Evolutionary conservation across 1,140 invertebrate genomes (phyloP), one percentile per base, ranked within the genome.

Genomic region (Drosophila nasuta): DNA sequence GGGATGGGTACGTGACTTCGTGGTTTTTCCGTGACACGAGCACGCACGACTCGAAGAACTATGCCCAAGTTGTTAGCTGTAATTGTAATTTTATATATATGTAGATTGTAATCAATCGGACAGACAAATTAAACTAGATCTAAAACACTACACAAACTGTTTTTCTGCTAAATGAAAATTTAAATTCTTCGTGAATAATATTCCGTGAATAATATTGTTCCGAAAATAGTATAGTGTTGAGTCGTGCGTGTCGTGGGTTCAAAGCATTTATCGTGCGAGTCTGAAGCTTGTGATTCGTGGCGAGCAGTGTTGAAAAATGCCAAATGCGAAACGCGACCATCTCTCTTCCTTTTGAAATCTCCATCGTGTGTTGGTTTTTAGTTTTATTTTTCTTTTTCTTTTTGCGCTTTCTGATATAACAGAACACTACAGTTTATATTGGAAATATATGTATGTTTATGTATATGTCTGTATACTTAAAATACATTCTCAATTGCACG

Each of bases 401-500:
- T 25, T 25, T 25, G 20, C 20, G 10, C 10, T 25, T 49, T 49
- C 3, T 20, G 3, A 5, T 49, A 33, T 52, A 35, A 35, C 28
- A 54, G 5, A 15, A 15, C 30, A 13, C 51, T 33, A 54, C 2
- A 30, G 28, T 54, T 35, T 8, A 8, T 54, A 7, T 54, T 54
- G 51, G 51, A 33, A 54, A 54, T 54, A 52, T 49, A 49, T 49
- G 45, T 62, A n/a, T 62, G 33, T 64, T 8, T 38, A 1, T 64
- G n/a, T 46, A 30, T 68, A 13, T 60, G 10, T 59, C 6, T 30
- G 10, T 67, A 10, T 68, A 15, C 49, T 49, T 63, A 45, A 63
- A 69, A 63, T 56, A 75, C 58, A 63, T 49, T 70, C 51, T 57
- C 38, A 75, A 75, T 75, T 75, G 72, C 72, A 75, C 66, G 69